Conservation (phyloP, 2,797 vertebrate species). For the Alectoris magna region DNA sequence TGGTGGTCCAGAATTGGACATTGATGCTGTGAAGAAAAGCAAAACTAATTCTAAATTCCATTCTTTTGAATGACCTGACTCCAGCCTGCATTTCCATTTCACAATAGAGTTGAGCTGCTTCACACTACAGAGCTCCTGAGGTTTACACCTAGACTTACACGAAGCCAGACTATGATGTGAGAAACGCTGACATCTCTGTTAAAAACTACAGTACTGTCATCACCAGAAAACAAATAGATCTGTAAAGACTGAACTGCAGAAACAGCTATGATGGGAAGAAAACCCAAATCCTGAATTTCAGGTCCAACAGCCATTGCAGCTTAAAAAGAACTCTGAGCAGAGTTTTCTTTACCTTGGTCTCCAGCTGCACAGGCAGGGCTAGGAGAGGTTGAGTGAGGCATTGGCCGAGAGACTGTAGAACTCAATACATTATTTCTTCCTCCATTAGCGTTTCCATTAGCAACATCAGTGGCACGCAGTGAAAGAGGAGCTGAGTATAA, state of each 20-base stretch:
- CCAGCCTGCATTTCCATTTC: not conserved
- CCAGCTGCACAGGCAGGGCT: conserved; percentile 83
- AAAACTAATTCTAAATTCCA: not conserved
- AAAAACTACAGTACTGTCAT: not conserved
- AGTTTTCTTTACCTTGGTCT: conserved; percentile 84
- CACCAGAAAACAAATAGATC: not conserved
- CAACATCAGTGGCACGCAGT: conserved; percentile 82
- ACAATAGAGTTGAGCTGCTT: accelerated
- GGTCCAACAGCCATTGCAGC: not conserved
- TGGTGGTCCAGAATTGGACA: conserved; percentile 92
- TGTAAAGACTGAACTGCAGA: not conserved
- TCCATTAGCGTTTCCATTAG: conserved; percentile 84
- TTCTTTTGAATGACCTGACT: not conserved
- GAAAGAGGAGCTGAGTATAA: conserved; percentile 82
- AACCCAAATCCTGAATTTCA: not conserved
- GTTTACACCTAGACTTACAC: not conserved
- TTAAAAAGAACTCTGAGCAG: not conserved
- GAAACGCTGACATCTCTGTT: not conserved
- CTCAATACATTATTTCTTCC: conserved; percentile 82
- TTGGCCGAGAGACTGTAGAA: conserved; percentile 82
- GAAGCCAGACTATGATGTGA: not conserved
- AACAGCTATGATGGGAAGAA: not conserved
- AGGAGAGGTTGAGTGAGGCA: conserved; percentile 82
- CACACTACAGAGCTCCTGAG: not conserved
- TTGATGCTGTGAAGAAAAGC: conserved; percentile 75